A percentile compares a stretch with the other conserved stretches of the same genome.
Conservation (phyloP, 2,888 invertebrate genomes). For the Erebia ligea region DNA sequence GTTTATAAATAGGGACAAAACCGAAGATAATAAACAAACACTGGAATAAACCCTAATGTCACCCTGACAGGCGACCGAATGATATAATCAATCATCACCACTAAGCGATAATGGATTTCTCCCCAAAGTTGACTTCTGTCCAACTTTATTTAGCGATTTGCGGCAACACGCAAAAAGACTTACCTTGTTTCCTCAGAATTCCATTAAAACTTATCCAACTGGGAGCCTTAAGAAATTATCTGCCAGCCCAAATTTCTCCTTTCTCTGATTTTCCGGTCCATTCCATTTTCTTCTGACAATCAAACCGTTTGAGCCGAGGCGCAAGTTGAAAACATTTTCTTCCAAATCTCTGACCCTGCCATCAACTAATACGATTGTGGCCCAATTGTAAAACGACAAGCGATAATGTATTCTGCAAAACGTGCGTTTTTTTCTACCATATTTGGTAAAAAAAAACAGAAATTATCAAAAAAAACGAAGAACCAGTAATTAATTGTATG, state of each 20-base stretch:
- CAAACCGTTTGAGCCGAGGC: constrained; percentile 60
- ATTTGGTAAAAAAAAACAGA: too few species aligned
- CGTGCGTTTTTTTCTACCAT: background rate
- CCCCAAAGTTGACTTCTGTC: constrained; percentile 24
- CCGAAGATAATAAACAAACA: background rate
- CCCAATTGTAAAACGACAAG: constrained; percentile 41
- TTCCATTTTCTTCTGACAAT: constrained; percentile 61
- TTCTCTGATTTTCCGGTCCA: constrained; percentile 48
- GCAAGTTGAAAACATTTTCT: constrained; percentile 64
- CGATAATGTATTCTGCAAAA: background rate
- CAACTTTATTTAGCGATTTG: constrained; percentile 33
- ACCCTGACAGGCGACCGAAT: constrained; percentile 2
- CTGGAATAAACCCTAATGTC: constrained; percentile 2
- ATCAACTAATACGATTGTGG: constrained; percentile 69
- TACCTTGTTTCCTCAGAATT: constrained; percentile 41
- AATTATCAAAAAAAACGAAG: too few species aligned
- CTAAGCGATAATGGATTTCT: constrained; percentile 26
- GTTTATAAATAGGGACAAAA: background rate
- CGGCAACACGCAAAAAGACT: constrained; percentile 31
- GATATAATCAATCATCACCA: constrained; percentile 25
- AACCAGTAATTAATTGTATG: too few species aligned
- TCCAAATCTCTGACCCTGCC: constrained; percentile 67
- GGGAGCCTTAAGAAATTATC: constrained; percentile 45
- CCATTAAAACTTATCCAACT: constrained; percentile 47
- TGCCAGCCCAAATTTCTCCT: constrained; percentile 46